Evolutionary conservation across 2,113 vertebrate species (phyloP).

Genomic region (Mobula hypostoma): DNA sequence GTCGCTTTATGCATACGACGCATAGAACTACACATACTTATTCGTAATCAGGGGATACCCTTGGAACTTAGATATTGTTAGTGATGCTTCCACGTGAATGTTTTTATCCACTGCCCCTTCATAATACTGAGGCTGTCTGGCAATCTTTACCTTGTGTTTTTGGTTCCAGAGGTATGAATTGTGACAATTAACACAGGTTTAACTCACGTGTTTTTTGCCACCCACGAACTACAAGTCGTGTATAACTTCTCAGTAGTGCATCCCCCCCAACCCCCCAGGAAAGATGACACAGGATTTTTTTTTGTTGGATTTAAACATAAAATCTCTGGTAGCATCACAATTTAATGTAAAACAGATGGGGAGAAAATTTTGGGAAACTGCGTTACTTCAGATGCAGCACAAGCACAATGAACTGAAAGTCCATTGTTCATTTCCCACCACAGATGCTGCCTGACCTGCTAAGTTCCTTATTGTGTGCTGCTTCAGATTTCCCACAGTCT

Average conservation of each 20-base stretch:
- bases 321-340: background rate
- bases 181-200: background rate
- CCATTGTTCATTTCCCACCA: too few species aligned
- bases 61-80: too few species aligned
- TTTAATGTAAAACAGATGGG: background rate
- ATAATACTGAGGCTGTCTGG: background rate
- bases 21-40: too few species aligned
- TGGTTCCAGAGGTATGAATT: background rate
- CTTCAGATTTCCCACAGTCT: too few species aligned
- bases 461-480: too few species aligned
- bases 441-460: too few species aligned
- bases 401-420: background rate
- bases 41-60: too few species aligned
- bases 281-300: background rate
- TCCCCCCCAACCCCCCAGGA: background rate
- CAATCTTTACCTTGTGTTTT: background rate
- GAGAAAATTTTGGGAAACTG: background rate
- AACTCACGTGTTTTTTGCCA: background rate
- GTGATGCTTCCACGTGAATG: too few species aligned
- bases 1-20: too few species aligned
- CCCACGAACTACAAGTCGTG: background rate
- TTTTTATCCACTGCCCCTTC: background rate
- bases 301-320: background rate
- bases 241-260: background rate
- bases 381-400: background rate